These are phyloP conservation scores for Varanus komodoensis DNA, from an alignment of 2,113 vertebrate genomes.

Conservation along the genomic window DNA sequence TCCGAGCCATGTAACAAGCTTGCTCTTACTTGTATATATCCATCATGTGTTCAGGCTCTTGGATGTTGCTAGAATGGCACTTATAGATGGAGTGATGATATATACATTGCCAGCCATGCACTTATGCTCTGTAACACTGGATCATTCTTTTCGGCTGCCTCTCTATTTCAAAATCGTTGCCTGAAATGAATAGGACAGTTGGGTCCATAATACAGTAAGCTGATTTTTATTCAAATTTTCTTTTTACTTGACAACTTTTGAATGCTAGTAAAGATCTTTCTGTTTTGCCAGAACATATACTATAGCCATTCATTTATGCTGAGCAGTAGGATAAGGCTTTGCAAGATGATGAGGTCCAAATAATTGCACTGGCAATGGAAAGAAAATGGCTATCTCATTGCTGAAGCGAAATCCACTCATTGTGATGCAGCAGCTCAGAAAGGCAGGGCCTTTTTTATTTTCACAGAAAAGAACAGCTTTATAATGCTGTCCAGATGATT, in stretches of 20 bases:
- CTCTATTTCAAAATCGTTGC: not conserved
- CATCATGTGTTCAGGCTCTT: not conserved
- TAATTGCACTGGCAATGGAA: conserved; percentile 43
- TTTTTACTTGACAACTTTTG: conserved; percentile 19
- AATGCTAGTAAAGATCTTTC: not conserved
- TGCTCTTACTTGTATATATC: not conserved
- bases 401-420: conserved; percentile 42
- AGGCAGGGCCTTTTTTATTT: conserved; percentile 12
- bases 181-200: not conserved
- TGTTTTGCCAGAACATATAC: not conserved
- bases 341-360: conserved; percentile 16
- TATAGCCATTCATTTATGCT: conserved; percentile 27
- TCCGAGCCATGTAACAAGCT: no score
- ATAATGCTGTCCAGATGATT: conserved; percentile 14
- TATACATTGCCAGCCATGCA: not conserved
- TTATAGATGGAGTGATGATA: not conserved
- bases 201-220: not conserved
- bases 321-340: conserved; percentile 16
- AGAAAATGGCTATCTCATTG: conserved; percentile 26
- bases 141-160: not conserved
- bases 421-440: conserved; percentile 40
- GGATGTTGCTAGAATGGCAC: not conserved
- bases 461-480: conserved; percentile 13
- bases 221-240: conserved; percentile 21
- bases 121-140: not conserved